Conservation (phyloP, 2,113 vertebrate species). For the Laticauda laticaudata region DNA sequence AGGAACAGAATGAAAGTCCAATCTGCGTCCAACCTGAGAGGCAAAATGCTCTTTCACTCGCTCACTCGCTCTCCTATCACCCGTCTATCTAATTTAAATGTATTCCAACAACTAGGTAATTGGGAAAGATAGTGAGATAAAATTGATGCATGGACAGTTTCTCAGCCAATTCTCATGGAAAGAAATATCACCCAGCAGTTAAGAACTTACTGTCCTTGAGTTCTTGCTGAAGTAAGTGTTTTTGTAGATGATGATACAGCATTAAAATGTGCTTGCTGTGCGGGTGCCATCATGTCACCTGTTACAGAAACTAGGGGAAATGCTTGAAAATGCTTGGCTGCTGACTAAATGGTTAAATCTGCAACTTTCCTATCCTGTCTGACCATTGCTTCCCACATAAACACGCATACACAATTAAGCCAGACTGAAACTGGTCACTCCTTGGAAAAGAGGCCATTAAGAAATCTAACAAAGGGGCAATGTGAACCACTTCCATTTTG, state of each 20-base stretch:
- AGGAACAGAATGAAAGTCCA: not conserved
- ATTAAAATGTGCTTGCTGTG: not conserved
- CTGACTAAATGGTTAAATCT: not conserved
- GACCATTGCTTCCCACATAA: not conserved
- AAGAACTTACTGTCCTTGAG: not conserved
- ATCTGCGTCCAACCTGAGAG: not conserved
- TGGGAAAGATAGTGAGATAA: not conserved
- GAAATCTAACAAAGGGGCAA: not conserved
- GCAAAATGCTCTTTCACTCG: not conserved
- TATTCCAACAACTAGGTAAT: not conserved
- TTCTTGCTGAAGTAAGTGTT: not conserved
- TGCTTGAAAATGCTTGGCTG: not conserved
- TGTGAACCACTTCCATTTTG: not conserved
- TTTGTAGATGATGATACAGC: not conserved
- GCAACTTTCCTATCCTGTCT: not conserved
- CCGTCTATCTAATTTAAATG: not conserved
- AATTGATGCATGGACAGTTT: not conserved
- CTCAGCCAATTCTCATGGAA: not conserved
- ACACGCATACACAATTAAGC: not conserved
- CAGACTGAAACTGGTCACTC: not conserved
- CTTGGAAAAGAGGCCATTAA: not conserved
- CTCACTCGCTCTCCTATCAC: not conserved
- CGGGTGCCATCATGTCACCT: not conserved
- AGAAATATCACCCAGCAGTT: not conserved
- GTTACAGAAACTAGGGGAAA: not conserved